Conservation (phyloP, 1,140 invertebrate species). For the Tetragonula clypearis region DNA sequence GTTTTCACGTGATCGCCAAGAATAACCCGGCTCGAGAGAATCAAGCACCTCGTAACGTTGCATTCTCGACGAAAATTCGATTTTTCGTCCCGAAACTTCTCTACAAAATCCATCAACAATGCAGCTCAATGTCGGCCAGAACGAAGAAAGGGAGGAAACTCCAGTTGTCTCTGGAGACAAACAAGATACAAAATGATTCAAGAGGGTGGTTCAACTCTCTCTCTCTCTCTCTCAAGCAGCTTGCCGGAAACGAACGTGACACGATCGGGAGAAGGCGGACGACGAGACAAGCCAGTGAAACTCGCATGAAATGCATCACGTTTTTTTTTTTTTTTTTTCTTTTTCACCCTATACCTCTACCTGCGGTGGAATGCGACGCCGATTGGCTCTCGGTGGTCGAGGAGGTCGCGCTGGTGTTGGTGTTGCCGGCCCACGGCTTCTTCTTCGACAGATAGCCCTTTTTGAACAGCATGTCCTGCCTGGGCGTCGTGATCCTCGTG, state of each 20-base stretch:
- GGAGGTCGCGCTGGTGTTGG: conserved; percentile 79
- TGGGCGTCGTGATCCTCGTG: conserved; percentile 86
- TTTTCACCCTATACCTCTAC: conserved; percentile 72
- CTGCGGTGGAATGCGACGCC: conserved; percentile 81
- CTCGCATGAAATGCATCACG: conserved; percentile 44
- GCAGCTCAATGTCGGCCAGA: fast-evolving
- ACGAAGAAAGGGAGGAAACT: neutral
- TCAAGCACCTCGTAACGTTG: no score
- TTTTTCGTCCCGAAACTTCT: neutral
- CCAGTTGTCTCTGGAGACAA: neutral
- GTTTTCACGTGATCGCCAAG: no score
- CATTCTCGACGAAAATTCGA: neutral
- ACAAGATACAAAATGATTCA: neutral
- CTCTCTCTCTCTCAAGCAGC: neutral
- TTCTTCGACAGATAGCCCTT: conserved; percentile 86
- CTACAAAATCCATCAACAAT: neutral
- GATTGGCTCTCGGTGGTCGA: conserved; percentile 80
- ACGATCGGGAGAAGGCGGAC: conserved; percentile 25
- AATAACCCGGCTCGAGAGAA: no score
- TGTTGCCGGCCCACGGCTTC: conserved; percentile 79
- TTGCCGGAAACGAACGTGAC: conserved; percentile 5
- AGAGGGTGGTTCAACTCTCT: no score
- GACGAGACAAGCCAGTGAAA: conserved; percentile 39
- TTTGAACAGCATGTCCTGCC: conserved; percentile 88
- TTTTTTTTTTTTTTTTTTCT: neutral